phyloP scores from a whole-genome alignment of 2,113 vertebrate genomes.

The Hydrolagus affinis region DNA sequence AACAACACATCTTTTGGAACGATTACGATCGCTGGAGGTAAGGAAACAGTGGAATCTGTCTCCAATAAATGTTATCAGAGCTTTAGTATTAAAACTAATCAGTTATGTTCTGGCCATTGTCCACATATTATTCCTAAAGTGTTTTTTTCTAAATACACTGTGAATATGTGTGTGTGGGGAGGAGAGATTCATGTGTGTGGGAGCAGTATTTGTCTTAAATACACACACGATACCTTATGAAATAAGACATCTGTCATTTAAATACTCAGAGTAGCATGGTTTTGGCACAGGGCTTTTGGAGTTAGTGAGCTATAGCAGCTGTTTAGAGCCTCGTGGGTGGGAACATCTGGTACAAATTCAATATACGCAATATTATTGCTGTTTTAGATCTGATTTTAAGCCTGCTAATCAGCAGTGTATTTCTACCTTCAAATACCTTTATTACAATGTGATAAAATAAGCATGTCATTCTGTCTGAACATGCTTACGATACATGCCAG shows the following conservation, averaged over 20 bases:
- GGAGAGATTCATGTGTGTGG: too few relatives aligned
- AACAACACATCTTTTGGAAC: constrained; percentile 64
- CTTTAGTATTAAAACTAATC: background rate
- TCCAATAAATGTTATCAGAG: background rate
- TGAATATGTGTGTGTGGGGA: too few relatives aligned
- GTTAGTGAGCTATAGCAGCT: background rate
- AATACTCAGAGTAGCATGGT: background rate
- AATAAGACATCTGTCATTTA: background rate
- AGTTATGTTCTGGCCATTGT: background rate
- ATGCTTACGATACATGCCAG: background rate
- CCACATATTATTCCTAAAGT: background rate
- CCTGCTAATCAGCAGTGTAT: background rate
- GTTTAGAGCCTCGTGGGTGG: background rate
- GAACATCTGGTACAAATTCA: background rate
- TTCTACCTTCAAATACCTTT: background rate
- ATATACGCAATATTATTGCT: background rate
- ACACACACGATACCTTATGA: background rate
- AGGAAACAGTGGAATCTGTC: constrained; percentile 38
- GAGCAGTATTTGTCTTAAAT: background rate
- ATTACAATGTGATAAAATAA: background rate
- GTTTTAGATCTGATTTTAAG: background rate
- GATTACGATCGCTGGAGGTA: constrained; percentile 78
- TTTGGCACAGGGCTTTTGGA: background rate
- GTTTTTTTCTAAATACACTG: background rate
- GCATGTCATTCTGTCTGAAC: background rate